These are phyloP conservation scores for Cecropterus lyciades DNA, from an alignment of 1,140 invertebrate species.

Conservation along the genomic window DNA sequence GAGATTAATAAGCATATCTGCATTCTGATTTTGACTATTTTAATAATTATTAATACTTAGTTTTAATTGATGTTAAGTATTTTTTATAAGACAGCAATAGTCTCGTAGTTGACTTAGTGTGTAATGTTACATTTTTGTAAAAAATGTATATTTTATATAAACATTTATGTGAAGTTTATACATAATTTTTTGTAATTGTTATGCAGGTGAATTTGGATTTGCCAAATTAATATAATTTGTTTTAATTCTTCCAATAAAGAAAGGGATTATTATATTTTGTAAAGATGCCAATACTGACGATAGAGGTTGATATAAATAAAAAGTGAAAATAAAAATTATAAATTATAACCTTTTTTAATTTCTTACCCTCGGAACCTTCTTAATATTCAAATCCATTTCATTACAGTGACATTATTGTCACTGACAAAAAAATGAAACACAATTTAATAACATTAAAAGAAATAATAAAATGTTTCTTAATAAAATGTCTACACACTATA, in stretches of 20 bases:
- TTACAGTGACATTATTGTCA: too few species aligned
- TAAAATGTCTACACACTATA: too few species aligned
- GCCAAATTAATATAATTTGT: slow-evolving; percentile 82
- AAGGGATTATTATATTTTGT: slow-evolving; percentile 79
- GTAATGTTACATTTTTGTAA: slow-evolving; percentile 76
- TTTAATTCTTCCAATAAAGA: slow-evolving; percentile 79
- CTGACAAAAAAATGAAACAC: too few species aligned
- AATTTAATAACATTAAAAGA: too few species aligned
- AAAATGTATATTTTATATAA: slow-evolving; percentile 81
- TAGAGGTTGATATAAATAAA: slow-evolving; percentile 74
- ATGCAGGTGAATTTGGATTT: slow-evolving; percentile 74
- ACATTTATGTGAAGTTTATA: slow-evolving; percentile 72
- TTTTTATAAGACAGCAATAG: slow-evolving; percentile 65
- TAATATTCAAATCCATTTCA: too few species aligned
- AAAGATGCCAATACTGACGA: slow-evolving; percentile 74
- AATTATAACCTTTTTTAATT: slow-evolving; percentile 65
- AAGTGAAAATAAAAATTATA: slow-evolving; percentile 81
- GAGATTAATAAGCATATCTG: slow-evolving; percentile 59
- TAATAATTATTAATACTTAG: slow-evolving; percentile 57
- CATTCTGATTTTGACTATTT: slow-evolving; percentile 68
- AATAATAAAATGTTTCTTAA: too few species aligned
- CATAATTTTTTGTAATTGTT: slow-evolving; percentile 72
- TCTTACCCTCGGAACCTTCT: slow-evolving; percentile 41
- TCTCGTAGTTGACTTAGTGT: slow-evolving; percentile 53
- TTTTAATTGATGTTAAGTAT: slow-evolving; percentile 61